Evolutionary conservation across 2,888 invertebrate genomes (phyloP), one percentile per base, ranked within the genome.

Genomic region (Exocentrus adspersus): DNA sequence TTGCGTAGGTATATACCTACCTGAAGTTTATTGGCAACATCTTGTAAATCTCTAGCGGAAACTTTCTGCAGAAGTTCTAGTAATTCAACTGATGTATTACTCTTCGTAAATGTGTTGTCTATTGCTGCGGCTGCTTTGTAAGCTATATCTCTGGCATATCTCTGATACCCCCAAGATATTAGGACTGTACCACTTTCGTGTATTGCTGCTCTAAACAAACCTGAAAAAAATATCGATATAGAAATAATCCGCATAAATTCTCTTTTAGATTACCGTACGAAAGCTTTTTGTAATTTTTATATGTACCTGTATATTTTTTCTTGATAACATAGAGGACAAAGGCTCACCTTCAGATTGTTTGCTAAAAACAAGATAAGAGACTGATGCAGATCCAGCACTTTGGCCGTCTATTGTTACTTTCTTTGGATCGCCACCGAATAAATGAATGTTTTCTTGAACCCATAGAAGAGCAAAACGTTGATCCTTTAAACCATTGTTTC

Each of bases 401-500:
- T 75, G 70, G 7, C 75, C 75, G 62, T 73, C 72, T 20, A 75
- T 58, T 2, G 76, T 75, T 4, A 75, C 70, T 16, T 62, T 67
- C 9, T 62, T 58, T 0, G 72, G 70, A 61, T 76, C 69, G n/a
- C 76, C 76, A 4, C 75, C 75, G 54, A 76, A 76, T 6, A 60
- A 60, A 12, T 50, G 54, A 32, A 76, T 75, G 57, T 76, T 74
- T 28, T 64, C 53, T 42, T 65, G 65, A 4, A 73, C 59, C 75
- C 75, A 76, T 48, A 63, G 53, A 21, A 76, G 58, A 2, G 68
- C 74, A 28, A 67, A 61, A 14, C 72, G 63, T 65, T 75, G 75
- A 60, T 76, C 76, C 64, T 74, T 74, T 16, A 76, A 60, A 2
- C 76, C 76, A 56, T 72, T 71, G 52, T 76, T 76, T 37, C 75